phyloP scores from a whole-genome alignment of 1,140 invertebrate species.

The Drosophila tristis region DNA sequence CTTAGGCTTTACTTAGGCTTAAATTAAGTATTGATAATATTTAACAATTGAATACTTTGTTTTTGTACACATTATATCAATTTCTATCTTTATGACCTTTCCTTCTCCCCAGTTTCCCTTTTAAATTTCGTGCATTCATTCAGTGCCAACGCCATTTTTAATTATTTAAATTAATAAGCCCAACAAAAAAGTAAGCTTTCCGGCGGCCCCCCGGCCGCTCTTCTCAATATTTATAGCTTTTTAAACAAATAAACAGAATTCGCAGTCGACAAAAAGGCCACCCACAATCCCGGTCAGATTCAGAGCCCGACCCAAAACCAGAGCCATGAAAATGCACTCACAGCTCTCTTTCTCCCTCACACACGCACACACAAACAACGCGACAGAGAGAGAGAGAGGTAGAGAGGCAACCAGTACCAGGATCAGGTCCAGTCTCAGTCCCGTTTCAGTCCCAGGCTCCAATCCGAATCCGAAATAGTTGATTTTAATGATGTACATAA shows the following conservation, averaged over 20 bases:
- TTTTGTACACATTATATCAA: background rate
- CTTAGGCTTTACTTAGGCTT: too few species aligned
- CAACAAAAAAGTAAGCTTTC: conserved; percentile 40
- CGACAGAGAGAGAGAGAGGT: conserved; percentile 22
- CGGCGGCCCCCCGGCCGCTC: conserved; percentile 23
- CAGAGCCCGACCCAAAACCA: conserved; percentile 24
- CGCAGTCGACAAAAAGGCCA: conserved; percentile 57
- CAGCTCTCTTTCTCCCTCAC: conserved; percentile 4
- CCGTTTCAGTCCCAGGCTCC: conserved; percentile 68
- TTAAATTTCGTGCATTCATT: conserved; percentile 50
- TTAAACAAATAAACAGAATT: conserved; percentile 84
- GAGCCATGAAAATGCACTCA: conserved; percentile 71
- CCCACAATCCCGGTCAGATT: conserved; percentile 43
- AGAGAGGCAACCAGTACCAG: conserved; percentile 38
- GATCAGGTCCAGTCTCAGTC: conserved; percentile 34
- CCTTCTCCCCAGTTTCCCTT: conserved; percentile 3
- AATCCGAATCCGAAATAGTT: conserved; percentile 84
- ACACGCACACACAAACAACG: conserved; percentile 27
- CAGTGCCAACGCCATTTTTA: conserved; percentile 44
- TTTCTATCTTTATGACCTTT: too few species aligned
- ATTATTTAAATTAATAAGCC: conserved; percentile 69
- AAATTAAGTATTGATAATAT: too few species aligned
- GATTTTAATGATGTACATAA: conserved; percentile 84
- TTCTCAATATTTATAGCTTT: conserved; percentile 83
- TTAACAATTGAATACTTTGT: background rate